Base-by-base conservation (phyloP, 2,113 vertebrate species). In the Etheostoma cragini region DNA sequence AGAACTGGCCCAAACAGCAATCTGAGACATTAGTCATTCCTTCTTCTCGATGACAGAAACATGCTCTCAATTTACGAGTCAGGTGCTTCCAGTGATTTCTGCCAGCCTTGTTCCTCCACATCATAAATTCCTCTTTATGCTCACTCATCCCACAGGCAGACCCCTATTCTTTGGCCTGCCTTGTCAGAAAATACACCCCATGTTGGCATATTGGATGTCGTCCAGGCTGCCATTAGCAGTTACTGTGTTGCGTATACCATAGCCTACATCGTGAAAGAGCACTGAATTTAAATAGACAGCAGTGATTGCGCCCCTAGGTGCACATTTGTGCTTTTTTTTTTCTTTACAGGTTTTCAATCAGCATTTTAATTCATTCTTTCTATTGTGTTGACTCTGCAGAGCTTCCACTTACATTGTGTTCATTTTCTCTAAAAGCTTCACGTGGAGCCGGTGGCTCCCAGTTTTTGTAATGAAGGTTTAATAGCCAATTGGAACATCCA, bases 391-490 rank as follows among this genome's bases (percentile, higher is more conserved):
- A 91, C 88, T 83, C 87, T 76, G 88, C 91, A 78, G 69, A 86
- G 87, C 83, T 90, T 66, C 89, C 76, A 84, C 90, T 88, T 88
- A 87, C 83, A 72, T 73, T 49, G 65, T 85, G 84, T 89, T 92
- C 88, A 90, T 91, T 92, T 89, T 67, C 78, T 81, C 86, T 86
- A 91, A 91, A 92, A 83, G 89, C 84, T 83, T 90, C 89, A 85
- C 85, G 68, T 81, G 81, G 86, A 86, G 91, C 84, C 90, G 81
- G 76, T 63, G 88, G 89, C 87, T 91, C 80, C 89, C 90, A 91
- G 91, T 94, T 92, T 88, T 84, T 88, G 80, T 94, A 94, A 94
- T 93, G 91, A 93, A 92, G 89, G 78, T 91, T 92, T 93, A 92
- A 93, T 90, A 76, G 93, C 91, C 92, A 91, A 92, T 93, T 92